Evolutionary conservation across 2,797 vertebrate genomes (phyloP).

Genomic region (Catamblyrhynchus diadema): DNA sequence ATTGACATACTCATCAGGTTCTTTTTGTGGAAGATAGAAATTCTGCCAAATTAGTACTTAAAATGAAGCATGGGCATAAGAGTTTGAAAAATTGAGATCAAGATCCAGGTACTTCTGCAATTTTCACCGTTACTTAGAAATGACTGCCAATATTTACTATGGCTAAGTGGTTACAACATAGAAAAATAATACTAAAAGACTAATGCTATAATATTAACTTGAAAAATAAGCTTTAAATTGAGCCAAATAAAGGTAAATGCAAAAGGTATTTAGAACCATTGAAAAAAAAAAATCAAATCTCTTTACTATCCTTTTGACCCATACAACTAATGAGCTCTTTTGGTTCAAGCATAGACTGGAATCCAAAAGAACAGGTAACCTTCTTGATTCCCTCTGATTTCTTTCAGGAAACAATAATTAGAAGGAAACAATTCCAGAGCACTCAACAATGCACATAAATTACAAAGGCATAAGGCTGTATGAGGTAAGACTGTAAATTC

Average conservation of each 20-base stretch:
- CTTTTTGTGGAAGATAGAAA: not conserved
- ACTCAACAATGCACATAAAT: not conserved
- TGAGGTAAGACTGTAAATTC: not conserved
- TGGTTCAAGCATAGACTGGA: not conserved
- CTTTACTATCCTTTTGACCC: not conserved
- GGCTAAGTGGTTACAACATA: not conserved
- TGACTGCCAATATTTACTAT: not conserved
- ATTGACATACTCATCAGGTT: not conserved
- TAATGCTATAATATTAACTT: not conserved
- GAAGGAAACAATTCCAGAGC: conserved; percentile 4
- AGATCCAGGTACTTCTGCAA: not conserved
- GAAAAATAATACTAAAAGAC: not conserved
- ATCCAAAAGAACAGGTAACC: not conserved
- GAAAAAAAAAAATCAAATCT: not conserved
- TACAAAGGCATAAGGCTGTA: not conserved
- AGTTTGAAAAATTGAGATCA: not conserved
- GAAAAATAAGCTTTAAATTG: not conserved
- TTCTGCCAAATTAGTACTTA: not conserved
- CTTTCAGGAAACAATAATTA: not conserved
- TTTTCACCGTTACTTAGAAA: not conserved
- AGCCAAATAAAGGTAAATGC: not conserved
- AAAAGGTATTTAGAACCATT: not conserved
- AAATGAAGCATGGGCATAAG: not conserved
- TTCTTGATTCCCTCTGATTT: not conserved
- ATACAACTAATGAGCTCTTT: not conserved